These are phyloP conservation scores for Drepana falcataria DNA, from an alignment of 2,888 invertebrate genomes.

Conservation along the genomic window DNA sequence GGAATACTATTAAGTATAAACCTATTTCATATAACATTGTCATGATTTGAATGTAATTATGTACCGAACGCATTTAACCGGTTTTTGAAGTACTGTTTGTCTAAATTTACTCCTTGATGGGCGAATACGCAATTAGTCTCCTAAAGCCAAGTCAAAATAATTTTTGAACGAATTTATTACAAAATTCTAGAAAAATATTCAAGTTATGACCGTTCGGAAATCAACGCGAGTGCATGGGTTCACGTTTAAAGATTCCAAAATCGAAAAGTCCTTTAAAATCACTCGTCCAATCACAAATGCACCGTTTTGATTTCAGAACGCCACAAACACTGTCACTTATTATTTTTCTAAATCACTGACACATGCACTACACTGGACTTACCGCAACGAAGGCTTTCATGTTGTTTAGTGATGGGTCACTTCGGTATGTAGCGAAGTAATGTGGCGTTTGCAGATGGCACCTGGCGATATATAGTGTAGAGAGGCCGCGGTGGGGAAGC, in stretches of 20 bases:
- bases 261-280: conserved; percentile 13
- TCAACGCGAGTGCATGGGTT: conserved; percentile 25
- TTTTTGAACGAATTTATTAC: background rate
- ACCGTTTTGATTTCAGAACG: conserved; percentile 63
- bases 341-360: conserved; percentile 45
- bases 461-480: conserved; percentile 65
- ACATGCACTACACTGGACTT: conserved; percentile 62
- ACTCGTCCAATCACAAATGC: conserved; percentile 27
- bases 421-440: conserved; percentile 64
- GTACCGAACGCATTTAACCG: no score
- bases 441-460: conserved; percentile 58
- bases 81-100: no score
- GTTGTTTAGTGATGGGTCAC: conserved; percentile 72
- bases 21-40: no score
- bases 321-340: conserved; percentile 51
- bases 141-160: no score
- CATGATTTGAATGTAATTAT: no score
- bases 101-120: no score
- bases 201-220: conserved; percentile 21
- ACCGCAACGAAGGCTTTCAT: conserved; percentile 78
- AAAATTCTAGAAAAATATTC: conserved; percentile 10
- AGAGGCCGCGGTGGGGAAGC: conserved; percentile 66
- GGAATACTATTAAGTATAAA: no score
- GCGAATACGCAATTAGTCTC: no score
- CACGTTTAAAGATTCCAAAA: conserved; percentile 12